Conservation (phyloP, 2,113 vertebrate species). For the Oncorhynchus kisutch region DNA sequence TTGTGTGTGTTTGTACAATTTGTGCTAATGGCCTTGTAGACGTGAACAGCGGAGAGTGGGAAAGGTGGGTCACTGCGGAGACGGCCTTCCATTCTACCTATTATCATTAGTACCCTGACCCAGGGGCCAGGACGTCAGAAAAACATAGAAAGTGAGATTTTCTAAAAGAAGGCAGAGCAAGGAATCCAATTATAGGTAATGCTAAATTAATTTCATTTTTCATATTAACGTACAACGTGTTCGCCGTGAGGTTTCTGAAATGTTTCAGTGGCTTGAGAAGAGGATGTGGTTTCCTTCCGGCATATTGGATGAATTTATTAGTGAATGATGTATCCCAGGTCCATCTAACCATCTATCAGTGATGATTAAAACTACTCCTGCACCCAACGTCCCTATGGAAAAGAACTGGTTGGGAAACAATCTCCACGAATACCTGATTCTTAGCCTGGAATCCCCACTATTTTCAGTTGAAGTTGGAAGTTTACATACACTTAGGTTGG, state of each 20-base stretch:
- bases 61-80: no score
- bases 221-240: conserved; percentile 14
- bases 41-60: no score
- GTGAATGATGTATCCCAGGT: conserved; percentile 16
- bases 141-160: background rate
- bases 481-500: no score
- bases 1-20: conserved; percentile 5
- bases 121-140: background rate
- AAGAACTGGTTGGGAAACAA: background rate
- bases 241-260: conserved; percentile 4
- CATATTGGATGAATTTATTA: conserved; percentile 21
- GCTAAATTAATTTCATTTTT: conserved; percentile 32
- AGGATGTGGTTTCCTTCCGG: conserved; percentile 1
- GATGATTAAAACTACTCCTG: conserved; percentile 13
- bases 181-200: conserved; percentile 35
- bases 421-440: background rate
- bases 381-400: background rate
- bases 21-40: conserved; percentile 13
- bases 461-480: no score
- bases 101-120: background rate
- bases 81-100: background rate
- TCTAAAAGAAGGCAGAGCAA: background rate
- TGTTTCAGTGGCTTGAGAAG: conserved; percentile 1
- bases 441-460: no score
- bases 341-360: conserved; percentile 18